These are phyloP conservation scores for Plodia interpunctella DNA, from an alignment of 1,140 invertebrate species.

Conservation along the genomic window DNA sequence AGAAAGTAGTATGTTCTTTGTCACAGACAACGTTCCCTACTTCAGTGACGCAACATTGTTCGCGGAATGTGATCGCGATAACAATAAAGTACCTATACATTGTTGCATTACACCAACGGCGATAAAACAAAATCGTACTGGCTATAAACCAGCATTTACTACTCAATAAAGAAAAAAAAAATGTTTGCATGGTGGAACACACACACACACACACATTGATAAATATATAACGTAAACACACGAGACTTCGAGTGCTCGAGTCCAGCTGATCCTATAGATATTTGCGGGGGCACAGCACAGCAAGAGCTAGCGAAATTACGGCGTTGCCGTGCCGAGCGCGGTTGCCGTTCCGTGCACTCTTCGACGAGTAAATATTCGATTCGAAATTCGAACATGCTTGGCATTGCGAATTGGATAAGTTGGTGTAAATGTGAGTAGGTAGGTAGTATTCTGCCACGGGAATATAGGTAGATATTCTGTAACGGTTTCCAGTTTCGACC, in stretches of 20 bases:
- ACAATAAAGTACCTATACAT: slow-evolving; percentile 4
- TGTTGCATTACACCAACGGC: neutral
- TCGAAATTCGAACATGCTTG: slow-evolving; percentile 41
- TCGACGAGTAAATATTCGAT: slow-evolving; percentile 33
- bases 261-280: slow-evolving; percentile 15
- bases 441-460: too few relatives aligned
- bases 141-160: neutral
- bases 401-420: slow-evolving; percentile 36
- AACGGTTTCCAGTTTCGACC: slow-evolving; percentile 22
- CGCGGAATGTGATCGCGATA: neutral
- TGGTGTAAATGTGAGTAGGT: slow-evolving; percentile 19
- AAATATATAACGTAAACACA: slow-evolving; percentile 10
- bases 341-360: slow-evolving; percentile 7
- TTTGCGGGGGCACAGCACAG: neutral
- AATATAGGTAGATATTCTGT: neutral
- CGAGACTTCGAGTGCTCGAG: neutral
- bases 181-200: neutral
- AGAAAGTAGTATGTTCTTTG: slow-evolving; percentile 11
- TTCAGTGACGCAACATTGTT: neutral
- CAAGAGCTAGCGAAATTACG: slow-evolving; percentile 12
- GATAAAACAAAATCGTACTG: slow-evolving; percentile 1
- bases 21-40: neutral
- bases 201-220: neutral
- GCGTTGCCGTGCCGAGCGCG: slow-evolving; percentile 18
- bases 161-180: slow-evolving; percentile 1